A percentile compares a stretch with the other conserved stretches of the same genome.
These are phyloP conservation scores for Morone chrysops DNA, from an alignment of 2,113 vertebrate genomes.

Conservation along the genomic window DNA sequence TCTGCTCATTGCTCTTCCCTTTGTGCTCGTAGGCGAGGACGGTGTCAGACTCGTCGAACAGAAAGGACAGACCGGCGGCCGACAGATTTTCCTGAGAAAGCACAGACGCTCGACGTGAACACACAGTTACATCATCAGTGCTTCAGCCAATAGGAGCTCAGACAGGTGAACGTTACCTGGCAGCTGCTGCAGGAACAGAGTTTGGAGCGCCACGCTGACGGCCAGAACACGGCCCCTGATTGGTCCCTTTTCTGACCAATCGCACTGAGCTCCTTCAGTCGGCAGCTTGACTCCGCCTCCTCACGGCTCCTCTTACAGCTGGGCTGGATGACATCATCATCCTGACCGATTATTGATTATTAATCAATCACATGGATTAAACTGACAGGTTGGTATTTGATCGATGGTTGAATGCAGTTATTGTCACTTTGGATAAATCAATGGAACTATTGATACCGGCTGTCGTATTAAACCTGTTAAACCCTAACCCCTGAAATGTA, in stretches of 20 bases:
- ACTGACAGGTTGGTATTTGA: too few species aligned
- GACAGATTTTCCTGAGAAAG: slow-evolving; percentile 86
- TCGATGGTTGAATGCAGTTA: too few species aligned
- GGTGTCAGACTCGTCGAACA: slow-evolving; percentile 93
- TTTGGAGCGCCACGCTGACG: slow-evolving; percentile 89
- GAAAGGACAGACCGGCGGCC: slow-evolving; percentile 88
- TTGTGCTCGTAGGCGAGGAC: slow-evolving; percentile 96
- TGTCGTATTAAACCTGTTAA: too few species aligned
- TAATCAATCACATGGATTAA: too few species aligned
- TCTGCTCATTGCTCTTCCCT: slow-evolving; percentile 88
- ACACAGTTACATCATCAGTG: background rate
- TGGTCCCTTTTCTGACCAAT: slow-evolving; percentile 68
- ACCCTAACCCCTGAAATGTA: too few species aligned
- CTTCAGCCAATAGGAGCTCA: too few species aligned
- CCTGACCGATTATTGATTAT: slow-evolving; percentile 40
- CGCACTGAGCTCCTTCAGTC: slow-evolving; percentile 84
- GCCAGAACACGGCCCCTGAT: slow-evolving; percentile 94
- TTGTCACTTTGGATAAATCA: too few species aligned
- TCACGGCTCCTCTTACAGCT: slow-evolving; percentile 74
- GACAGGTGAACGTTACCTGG: slow-evolving; percentile 81
- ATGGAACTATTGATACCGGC: too few species aligned
- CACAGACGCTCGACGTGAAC: too few species aligned
- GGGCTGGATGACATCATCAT: slow-evolving; percentile 54
- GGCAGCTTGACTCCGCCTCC: slow-evolving; percentile 80
- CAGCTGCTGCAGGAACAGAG: slow-evolving; percentile 91